A percentile compares a stretch with the other conserved stretches of the same genome.
These are phyloP conservation scores for Amazona guildingii DNA, from an alignment of 2,113 vertebrate genomes.

Conservation along the genomic window DNA sequence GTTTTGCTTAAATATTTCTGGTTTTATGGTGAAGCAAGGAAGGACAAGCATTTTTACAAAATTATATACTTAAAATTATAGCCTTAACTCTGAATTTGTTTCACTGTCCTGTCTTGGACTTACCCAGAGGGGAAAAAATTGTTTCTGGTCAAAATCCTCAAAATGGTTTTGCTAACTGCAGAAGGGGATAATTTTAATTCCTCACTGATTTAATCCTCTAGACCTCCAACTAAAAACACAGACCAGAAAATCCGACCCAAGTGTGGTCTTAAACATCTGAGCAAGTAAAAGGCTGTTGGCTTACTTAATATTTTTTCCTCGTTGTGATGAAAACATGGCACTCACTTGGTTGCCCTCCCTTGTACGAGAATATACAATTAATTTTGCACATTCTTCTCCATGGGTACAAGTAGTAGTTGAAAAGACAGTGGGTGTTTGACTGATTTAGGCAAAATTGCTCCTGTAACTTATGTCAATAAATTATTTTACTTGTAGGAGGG, in stretches of 20 bases:
- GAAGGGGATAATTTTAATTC: background rate
- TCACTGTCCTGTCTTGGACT: background rate
- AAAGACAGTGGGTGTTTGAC: background rate
- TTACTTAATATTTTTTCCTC: background rate
- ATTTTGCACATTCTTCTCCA: background rate
- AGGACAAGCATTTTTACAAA: background rate
- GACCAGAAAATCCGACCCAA: background rate
- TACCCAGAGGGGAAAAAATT: background rate
- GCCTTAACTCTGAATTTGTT: background rate
- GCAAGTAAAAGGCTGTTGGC: background rate
- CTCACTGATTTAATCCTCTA: background rate
- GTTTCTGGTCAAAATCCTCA: background rate
- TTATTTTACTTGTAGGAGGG: conserved; percentile 77
- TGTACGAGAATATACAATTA: background rate
- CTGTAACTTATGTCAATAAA: background rate
- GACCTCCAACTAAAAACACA: background rate
- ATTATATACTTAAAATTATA: background rate
- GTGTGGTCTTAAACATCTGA: background rate
- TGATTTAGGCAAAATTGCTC: background rate
- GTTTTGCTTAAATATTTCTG: background rate
- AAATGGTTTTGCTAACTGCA: background rate
- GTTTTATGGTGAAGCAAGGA: background rate
- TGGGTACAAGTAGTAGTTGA: background rate
- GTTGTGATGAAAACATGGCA: background rate
- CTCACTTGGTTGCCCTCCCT: background rate